Base-by-base conservation (phyloP, 1,140 invertebrate genomes). In the Ridgeia piscesae region DNA sequence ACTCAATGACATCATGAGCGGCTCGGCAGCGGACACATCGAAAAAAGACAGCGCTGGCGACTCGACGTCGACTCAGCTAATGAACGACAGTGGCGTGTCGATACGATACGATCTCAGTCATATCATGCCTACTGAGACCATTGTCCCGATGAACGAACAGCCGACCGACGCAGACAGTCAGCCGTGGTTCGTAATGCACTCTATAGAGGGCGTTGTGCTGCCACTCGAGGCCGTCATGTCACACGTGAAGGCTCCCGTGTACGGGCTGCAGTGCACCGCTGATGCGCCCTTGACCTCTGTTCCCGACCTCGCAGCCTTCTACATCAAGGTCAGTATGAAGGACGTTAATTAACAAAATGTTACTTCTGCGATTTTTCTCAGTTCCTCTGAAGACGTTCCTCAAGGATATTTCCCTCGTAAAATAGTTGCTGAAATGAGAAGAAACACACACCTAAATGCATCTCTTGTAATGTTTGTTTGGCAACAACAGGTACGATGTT, bases 151-250 rank as follows among this genome's bases (percentile, higher is more conserved):
- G 21, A 97, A 97, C 92, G 48, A 91, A 91, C 92, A 94, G 91
- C 94, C 94, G 17, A 77, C 58, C 2, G 94, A 95, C 91, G 94
- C 94, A 91, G 94, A 94, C 27, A 94, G 94, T 1, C 94, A 94
- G 2, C 97, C 97, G 17, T 94, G 98, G 31, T 98, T 98, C 95
- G 96, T 98, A 91, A 96, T 99, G 48, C 98, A 99, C 96, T 98
- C 99, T 0, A 98, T 99, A 93, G 99, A 99, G 96, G 99, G 99
- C 93, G 97, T 97, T 92, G 97, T 97, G 0, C 96, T 96, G 2
- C 96, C 97, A 2, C 95, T 99, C 91, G 96, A 97, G 94, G 95
- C 91, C 17, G 21, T 95, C 35, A 93, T 94, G 1, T 88, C 50
- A 21, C 96, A 97, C 94, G 95, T 99, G 88, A 96, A 97, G 21